phyloP scores from a whole-genome alignment of 2,888 invertebrate species.

The Meandrusa payeni region DNA sequence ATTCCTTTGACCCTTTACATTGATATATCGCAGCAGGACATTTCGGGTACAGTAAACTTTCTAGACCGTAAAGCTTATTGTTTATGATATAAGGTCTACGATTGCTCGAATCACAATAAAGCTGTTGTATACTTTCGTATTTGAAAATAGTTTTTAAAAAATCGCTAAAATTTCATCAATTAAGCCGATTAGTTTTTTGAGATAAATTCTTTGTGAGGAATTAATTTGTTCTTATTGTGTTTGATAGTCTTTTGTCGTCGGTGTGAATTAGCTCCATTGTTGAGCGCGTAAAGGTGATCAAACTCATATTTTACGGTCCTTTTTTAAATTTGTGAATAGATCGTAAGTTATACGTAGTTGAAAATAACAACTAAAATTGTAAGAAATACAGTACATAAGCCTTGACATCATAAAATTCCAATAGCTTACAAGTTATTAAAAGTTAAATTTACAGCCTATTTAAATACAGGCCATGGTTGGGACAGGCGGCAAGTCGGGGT shows the following conservation, averaged over 20 bases:
- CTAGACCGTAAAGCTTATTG: not conserved
- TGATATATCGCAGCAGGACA: conserved; percentile 46
- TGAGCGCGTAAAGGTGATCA: conserved; percentile 20
- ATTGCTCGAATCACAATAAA: not conserved
- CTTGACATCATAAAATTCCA: too few species aligned
- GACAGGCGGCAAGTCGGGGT: too few species aligned
- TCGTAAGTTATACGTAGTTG: too few species aligned
- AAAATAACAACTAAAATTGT: too few species aligned
- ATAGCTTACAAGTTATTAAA: too few species aligned
- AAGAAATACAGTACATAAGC: too few species aligned
- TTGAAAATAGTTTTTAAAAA: not conserved
- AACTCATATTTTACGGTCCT: conserved; percentile 33
- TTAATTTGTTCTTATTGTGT: conserved; percentile 26
- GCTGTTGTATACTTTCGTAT: not conserved
- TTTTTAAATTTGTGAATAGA: conserved; percentile 21
- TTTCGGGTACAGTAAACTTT: conserved; percentile 12
- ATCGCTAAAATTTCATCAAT: conserved; percentile 4
- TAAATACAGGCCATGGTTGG: too few species aligned
- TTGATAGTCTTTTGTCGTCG: conserved; percentile 37
- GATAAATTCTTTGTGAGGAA: conserved; percentile 7
- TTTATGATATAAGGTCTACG: not conserved
- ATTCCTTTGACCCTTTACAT: conserved; percentile 35
- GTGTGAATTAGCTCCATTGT: conserved; percentile 40
- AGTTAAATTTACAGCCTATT: too few species aligned
- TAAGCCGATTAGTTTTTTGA: not conserved